Percentiles rank a stretch among this genome's conserved stretches.
These are phyloP conservation scores for Ferdinandea cuprea DNA, from an alignment of 2,888 invertebrate species.

Conservation along the genomic window DNA sequence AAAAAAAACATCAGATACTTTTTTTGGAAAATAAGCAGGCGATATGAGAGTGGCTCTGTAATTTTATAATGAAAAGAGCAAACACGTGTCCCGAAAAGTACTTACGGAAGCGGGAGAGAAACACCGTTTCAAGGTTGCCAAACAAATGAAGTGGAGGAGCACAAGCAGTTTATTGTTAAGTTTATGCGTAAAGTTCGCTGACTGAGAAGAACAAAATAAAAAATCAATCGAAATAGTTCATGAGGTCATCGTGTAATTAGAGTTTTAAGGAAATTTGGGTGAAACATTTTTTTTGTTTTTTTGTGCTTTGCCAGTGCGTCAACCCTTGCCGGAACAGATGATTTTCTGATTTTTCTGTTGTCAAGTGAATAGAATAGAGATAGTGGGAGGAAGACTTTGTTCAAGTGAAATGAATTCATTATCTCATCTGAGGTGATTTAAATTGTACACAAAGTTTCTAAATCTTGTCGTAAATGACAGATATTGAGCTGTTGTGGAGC, in stretches of 20 bases:
- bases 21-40: constrained; percentile 8
- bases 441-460: no score
- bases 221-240: constrained; percentile 67
- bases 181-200: constrained; percentile 26
- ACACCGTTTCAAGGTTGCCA: constrained; percentile 41
- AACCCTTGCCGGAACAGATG: constrained; percentile 28
- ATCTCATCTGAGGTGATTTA: no score
- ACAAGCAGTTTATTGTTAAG: not conserved
- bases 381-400: no score
- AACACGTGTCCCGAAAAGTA: constrained; percentile 31
- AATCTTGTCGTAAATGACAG: no score
- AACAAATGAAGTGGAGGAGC: constrained; percentile 16
- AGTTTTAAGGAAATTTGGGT: constrained; percentile 19
- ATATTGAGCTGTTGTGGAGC: no score
- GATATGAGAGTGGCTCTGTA: not conserved
- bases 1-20: no score
- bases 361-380: not conserved
- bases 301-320: constrained; percentile 41
- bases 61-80: constrained; percentile 27
- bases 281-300: constrained; percentile 22
- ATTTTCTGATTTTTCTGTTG: not conserved
- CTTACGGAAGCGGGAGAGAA: not conserved
- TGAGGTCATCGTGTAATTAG: constrained; percentile 58
- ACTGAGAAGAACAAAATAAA: constrained; percentile 5
- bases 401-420: no score